A percentile compares a stretch with the other conserved stretches of the same genome.
phyloP scores from a whole-genome alignment of 2,113 vertebrate genomes.

The Rhombomys opimus region DNA sequence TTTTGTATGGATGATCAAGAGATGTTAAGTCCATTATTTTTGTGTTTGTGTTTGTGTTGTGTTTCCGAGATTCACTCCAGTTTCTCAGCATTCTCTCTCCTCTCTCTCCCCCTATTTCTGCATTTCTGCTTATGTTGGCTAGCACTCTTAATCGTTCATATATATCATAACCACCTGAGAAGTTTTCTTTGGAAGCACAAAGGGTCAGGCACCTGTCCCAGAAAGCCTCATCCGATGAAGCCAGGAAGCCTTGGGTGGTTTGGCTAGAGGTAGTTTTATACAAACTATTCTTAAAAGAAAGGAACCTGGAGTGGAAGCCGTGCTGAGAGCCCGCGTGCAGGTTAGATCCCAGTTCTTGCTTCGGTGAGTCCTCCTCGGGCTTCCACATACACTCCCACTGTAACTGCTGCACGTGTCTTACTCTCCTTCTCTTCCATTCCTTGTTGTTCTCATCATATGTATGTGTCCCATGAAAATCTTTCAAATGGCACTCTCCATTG shows the following conservation, averaged over 20 bases:
- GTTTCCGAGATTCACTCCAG: neutral
- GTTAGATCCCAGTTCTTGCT: neutral
- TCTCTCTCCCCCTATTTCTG: neutral
- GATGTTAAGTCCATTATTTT: constrained; percentile 16
- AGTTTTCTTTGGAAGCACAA: neutral
- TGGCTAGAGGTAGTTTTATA: neutral
- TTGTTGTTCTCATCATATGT: neutral
- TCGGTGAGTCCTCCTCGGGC: neutral
- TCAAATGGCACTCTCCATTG: neutral
- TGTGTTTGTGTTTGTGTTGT: neutral
- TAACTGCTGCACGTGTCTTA: neutral
- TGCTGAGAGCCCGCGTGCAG: neutral
- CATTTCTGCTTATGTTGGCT: neutral
- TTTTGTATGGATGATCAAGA: constrained; percentile 27
- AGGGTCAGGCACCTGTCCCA: neutral
- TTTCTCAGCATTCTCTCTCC: neutral
- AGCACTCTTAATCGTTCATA: neutral
- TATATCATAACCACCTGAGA: neutral
- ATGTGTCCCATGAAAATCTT: neutral
- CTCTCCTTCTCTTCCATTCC: neutral
- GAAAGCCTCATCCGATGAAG: constrained; percentile 3
- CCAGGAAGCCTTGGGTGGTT: neutral
- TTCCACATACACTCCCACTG: constrained; percentile 22
- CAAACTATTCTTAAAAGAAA: neutral
- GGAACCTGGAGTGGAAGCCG: neutral